Evolutionary conservation across 2,113 vertebrate genomes (phyloP).

Genomic region (Eudyptes chrysolophus): DNA sequence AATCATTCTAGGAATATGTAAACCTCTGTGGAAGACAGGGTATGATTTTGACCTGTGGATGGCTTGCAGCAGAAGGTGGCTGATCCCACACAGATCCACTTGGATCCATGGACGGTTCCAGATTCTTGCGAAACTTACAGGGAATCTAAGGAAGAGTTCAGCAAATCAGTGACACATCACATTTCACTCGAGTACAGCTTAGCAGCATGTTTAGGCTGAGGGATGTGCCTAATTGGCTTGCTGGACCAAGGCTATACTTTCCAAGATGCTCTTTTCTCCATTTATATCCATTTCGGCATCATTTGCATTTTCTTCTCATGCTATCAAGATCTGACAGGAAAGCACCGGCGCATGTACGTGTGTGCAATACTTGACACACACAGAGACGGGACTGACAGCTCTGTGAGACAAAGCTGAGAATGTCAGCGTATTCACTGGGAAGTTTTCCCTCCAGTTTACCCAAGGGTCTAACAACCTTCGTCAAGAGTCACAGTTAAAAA

Average conservation of each 20-base stretch:
- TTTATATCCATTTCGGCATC: background rate
- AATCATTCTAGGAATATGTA: background rate
- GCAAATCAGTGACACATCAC: background rate
- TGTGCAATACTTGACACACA: background rate
- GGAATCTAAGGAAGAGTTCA: background rate
- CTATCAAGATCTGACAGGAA: background rate
- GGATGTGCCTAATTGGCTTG: background rate
- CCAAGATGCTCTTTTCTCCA: background rate
- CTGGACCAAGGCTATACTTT: background rate
- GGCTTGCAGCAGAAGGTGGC: background rate
- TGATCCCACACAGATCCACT: background rate
- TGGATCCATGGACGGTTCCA: background rate
- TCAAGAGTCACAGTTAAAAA: background rate
- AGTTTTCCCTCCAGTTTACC: background rate
- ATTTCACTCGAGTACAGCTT: background rate
- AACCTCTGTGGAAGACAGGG: background rate
- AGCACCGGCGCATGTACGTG: background rate
- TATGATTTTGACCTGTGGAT: background rate
- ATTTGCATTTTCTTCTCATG: background rate
- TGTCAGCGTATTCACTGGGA: background rate
- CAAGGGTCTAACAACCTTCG: background rate
- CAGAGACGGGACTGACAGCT: background rate
- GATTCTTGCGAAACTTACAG: background rate
- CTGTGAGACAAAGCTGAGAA: conserved; percentile 47
- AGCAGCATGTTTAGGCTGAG: background rate